Conservation (phyloP, 2,888 invertebrate genomes). For the Diaperis boleti region DNA sequence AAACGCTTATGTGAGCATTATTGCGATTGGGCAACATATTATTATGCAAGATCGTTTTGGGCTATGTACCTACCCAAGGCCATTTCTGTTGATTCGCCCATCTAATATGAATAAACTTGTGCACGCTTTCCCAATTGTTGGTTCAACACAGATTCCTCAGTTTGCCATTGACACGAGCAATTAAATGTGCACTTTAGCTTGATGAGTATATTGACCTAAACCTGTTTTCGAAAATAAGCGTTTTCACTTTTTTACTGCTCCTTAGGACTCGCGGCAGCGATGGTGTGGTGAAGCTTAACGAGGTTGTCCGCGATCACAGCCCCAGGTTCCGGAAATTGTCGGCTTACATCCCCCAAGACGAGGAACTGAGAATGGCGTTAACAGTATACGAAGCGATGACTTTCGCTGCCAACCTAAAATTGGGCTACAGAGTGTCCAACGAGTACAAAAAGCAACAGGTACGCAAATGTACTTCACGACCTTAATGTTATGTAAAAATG, state of each 20-base stretch:
- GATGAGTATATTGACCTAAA: not conserved
- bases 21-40: too few species aligned
- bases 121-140: not conserved
- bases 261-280: constrained; percentile 61
- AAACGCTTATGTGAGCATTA: too few species aligned
- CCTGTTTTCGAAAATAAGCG: not conserved
- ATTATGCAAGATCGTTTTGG: too few species aligned
- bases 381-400: constrained; percentile 82
- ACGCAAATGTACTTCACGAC: constrained; percentile 24
- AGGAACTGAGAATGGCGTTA: constrained; percentile 77
- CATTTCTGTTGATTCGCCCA: not conserved
- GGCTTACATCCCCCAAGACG: constrained; percentile 87
- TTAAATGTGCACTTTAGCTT: constrained; percentile 1
- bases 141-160: constrained; percentile 1
- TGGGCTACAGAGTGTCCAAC: constrained; percentile 77
- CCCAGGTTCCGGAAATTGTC: constrained; percentile 84
- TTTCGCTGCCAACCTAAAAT: constrained; percentile 81
- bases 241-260: constrained; percentile 9
- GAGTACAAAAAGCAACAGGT: constrained; percentile 80
- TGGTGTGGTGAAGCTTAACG: constrained; percentile 61
- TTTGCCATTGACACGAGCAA: not conserved
- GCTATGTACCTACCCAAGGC: not conserved
- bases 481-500: not conserved
- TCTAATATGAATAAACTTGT: too few species aligned
- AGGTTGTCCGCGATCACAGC: constrained; percentile 77